These are phyloP conservation scores for Conops quadrifasciatus DNA, from an alignment of 2,888 invertebrate genomes.

Conservation along the genomic window DNA sequence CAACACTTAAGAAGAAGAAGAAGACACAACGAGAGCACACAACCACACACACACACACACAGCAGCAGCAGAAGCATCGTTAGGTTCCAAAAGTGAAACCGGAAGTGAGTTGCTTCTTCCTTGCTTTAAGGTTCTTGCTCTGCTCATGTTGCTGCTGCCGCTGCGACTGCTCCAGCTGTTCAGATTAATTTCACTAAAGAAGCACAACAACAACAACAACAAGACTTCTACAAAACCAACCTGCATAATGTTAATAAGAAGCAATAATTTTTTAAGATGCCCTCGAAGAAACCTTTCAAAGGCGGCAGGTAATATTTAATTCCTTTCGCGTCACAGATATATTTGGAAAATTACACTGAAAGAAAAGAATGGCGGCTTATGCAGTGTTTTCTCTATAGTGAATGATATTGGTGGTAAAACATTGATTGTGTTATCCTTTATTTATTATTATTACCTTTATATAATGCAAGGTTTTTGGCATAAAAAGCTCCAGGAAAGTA, in stretches of 20 bases:
- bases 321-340: no score
- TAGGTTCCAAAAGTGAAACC: neutral
- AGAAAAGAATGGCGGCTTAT: no score
- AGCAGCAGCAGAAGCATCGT: neutral
- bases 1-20: neutral
- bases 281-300: neutral
- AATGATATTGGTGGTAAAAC: no score
- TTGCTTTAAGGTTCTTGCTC: neutral
- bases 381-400: neutral
- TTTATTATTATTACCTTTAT: no score
- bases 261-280: neutral
- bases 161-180: neutral
- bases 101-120: slow-evolving; percentile 6
- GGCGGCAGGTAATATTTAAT: neutral
- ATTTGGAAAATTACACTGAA: no score
- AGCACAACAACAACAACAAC: neutral
- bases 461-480: no score
- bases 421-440: no score
- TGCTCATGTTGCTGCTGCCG: neutral
- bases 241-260: slow-evolving; percentile 35
- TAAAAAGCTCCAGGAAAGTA: no score
- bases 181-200: slow-evolving; percentile 1
- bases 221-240: neutral
- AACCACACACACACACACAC: neutral
- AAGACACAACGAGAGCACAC: neutral